phyloP scores from a whole-genome alignment of 2,888 invertebrate genomes.

The Leucoptera coffeella region DNA sequence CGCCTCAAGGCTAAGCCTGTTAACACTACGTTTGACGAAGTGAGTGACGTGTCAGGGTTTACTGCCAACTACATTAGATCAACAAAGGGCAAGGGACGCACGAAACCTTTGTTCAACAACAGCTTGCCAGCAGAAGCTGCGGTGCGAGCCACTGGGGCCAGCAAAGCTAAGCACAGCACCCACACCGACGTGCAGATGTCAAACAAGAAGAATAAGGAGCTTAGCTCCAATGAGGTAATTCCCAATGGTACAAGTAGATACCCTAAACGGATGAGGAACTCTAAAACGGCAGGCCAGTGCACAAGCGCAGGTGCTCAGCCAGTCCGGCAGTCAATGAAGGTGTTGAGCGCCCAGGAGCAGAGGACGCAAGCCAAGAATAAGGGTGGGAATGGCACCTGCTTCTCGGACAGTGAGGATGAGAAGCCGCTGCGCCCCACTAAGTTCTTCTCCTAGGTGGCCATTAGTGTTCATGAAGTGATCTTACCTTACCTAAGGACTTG shows the following conservation, averaged over 20 bases:
- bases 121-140: constrained; percentile 25
- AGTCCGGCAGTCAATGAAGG: constrained; percentile 4
- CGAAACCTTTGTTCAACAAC: constrained; percentile 19
- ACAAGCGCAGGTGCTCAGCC: neutral
- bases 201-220: no score
- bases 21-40: constrained; percentile 35
- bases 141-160: constrained; percentile 10
- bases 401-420: constrained; percentile 39
- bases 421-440: constrained; percentile 17
- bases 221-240: constrained; percentile 31
- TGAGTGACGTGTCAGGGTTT: constrained; percentile 42
- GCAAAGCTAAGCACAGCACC: constrained; percentile 31
- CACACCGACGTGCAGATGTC: constrained; percentile 28
- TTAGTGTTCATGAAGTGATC: no score
- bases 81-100: constrained; percentile 20
- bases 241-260: no score
- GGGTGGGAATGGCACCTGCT: constrained; percentile 35
- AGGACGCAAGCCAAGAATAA: constrained; percentile 13
- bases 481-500: no score
- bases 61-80: constrained; percentile 45
- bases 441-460: constrained; percentile 8
- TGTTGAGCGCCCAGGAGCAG: no score
- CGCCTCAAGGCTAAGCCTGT: no score
- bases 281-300: no score
- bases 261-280: no score